Evolutionary conservation across 2,113 vertebrate species (phyloP).

Genomic region (Gasterosteus aculeatus): DNA sequence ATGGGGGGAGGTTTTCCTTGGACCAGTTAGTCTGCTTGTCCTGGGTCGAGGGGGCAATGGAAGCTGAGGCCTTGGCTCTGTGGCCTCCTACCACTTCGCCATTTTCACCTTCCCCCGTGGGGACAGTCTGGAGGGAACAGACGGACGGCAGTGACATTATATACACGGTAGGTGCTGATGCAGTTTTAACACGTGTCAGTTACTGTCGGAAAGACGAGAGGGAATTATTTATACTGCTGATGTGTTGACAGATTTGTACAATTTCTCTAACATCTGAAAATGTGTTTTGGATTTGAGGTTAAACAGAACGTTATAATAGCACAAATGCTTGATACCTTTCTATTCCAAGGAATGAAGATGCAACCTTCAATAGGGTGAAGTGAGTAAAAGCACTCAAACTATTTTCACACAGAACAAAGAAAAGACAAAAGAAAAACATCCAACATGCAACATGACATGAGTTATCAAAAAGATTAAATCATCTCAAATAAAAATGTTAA

Average conservation of each 20-base stretch:
- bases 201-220: neutral
- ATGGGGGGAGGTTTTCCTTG: slow-evolving; percentile 91
- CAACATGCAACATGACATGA: slow-evolving; percentile 50
- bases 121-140: slow-evolving; percentile 85
- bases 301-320: slow-evolving; percentile 11
- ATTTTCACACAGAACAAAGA: slow-evolving; percentile 86
- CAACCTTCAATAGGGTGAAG: slow-evolving; percentile 95
- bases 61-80: slow-evolving; percentile 90
- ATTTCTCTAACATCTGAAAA: neutral
- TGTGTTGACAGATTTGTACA: neutral
- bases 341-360: slow-evolving; percentile 97
- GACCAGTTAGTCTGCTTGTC: slow-evolving; percentile 98
- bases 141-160: slow-evolving; percentile 10
- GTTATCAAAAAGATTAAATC: slow-evolving; percentile 22
- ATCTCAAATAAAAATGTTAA: slow-evolving; percentile 18
- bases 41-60: slow-evolving; percentile 88
- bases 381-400: slow-evolving; percentile 95
- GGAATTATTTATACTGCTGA: neutral
- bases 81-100: slow-evolving; percentile 86
- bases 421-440: slow-evolving; percentile 49
- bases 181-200: neutral
- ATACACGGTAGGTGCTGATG: neutral
- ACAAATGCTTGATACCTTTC: slow-evolving; percentile 90
- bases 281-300: neutral
- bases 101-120: slow-evolving; percentile 86